phyloP scores from a whole-genome alignment of 2,113 vertebrate genomes.

The Rattus norvegicus region GRCr8 NC_086030.1:20035001-20035500 shows the following conservation, averaged over 20 bases:
- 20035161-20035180: fast-evolving
- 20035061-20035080: background rate
- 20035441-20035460: background rate
- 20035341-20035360: background rate
- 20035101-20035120: background rate
- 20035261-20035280: background rate
- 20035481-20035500: background rate
- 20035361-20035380: background rate
- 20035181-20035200: background rate
- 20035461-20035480: background rate
- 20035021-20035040: constrained; percentile 31
- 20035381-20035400: background rate
- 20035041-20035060: background rate
- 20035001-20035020: constrained; percentile 31
- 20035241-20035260: background rate
- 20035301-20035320: background rate
- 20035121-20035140: fast-evolving
- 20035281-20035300: background rate
- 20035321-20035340: background rate
- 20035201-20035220: constrained; percentile 34
- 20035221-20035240: constrained; percentile 81
- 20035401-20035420: background rate
- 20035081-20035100: fast-evolving
- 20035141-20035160: fast-evolving
- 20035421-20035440: background rate